phyloP scores from a whole-genome alignment of 2,888 invertebrate species.

The Chydorus sphaericus region DNA sequence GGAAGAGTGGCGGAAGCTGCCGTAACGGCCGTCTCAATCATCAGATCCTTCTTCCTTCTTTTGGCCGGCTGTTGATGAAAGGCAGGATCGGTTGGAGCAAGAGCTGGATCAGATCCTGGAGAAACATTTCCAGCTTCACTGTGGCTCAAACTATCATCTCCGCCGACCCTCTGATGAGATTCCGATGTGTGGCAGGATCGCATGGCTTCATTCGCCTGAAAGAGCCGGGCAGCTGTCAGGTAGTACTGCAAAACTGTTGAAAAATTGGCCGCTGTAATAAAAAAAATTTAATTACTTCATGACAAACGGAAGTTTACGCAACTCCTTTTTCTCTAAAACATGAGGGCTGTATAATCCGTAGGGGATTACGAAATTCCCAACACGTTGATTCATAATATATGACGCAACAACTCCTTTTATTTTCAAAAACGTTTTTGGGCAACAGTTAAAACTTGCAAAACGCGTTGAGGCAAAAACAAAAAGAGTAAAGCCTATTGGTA shows the following conservation, averaged over 20 bases:
- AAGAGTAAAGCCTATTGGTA: too few relatives aligned
- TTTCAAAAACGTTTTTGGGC: too few relatives aligned
- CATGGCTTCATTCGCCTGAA: conserved; percentile 4
- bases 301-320: too few relatives aligned
- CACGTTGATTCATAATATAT: too few relatives aligned
- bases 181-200: too few relatives aligned
- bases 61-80: not conserved
- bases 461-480: too few relatives aligned
- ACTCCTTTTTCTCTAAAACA: too few relatives aligned
- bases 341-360: too few relatives aligned
- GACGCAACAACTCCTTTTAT: too few relatives aligned
- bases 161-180: not conserved
- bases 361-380: too few relatives aligned
- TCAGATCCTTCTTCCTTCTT: not conserved
- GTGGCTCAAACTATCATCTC: conserved; percentile 2
- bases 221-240: conserved; percentile 5
- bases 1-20: not conserved
- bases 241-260: conserved; percentile 10
- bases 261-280: conserved; percentile 13
- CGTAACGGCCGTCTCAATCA: not conserved
- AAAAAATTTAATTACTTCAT: too few relatives aligned
- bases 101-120: not conserved
- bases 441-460: too few relatives aligned
- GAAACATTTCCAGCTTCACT: not conserved
- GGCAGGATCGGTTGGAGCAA: not conserved